Evolutionary conservation across 2,113 vertebrate genomes (phyloP), one percentile per base, ranked within the genome.

Genomic region (Addax nasomaculatus): DNA sequence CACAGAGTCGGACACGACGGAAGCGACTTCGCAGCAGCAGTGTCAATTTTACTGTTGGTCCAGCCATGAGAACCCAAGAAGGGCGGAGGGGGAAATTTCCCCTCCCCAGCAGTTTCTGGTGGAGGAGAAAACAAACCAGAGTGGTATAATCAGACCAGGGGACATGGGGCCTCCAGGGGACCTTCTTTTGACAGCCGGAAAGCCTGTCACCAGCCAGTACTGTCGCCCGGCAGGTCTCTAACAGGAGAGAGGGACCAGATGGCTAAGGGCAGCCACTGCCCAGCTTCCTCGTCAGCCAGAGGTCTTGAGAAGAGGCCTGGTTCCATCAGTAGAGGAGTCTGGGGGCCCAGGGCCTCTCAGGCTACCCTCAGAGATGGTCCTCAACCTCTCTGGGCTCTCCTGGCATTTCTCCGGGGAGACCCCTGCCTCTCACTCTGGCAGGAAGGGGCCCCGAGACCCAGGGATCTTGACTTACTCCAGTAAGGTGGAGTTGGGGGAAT

Each of bases 261-360:
- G 36, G 11, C 9, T 23, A 57, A 21, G 87, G 67, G 27, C 36
- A 57, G 43, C 7, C 5, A 30, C 88, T 47, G 73, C 39, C 17
- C 0, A 3, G 9, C n/a, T 12, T 29, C 6, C 47, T 43, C 0
- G 0, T n/a, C 21, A 17, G 19, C 13, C 49, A 51, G 43, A 70
- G 29, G 19, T 55, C 45, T 80, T 45, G 14, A 62, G 19, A 62
- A 1, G 33, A 14, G 57, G 45, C 45, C 89, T 62, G 57, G 14
- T 33, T 51, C 29, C 25, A 47, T 67, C 17, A 19, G 11, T 4
- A 9, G 58, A 67, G 78, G 49, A 51, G 27, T 39, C 19, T 6
- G 8, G 14, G 89, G 43, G 27, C 12, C 16, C 57, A 6, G 76
- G 29, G 47, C 7, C 60, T 43, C 79, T 17, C 0, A 12, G 45